Conservation (phyloP, 1,140 invertebrate species). For the Potamilus streckersoni region DNA sequence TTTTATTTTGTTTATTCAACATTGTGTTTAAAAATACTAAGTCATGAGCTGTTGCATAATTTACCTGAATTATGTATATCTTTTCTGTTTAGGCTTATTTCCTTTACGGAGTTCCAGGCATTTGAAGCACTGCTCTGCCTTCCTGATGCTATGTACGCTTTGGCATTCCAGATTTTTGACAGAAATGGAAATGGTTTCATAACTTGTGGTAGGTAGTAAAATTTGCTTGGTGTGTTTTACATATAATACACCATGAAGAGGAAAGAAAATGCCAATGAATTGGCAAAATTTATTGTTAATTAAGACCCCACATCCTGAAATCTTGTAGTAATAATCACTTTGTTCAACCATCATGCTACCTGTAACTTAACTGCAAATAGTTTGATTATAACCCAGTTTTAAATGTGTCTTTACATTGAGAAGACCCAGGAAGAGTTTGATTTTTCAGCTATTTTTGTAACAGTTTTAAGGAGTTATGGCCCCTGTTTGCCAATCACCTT, state of each 20-base stretch:
- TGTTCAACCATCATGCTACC: no score
- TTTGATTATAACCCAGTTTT: no score
- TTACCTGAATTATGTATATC: constrained; percentile 1
- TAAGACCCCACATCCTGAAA: no score
- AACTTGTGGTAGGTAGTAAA: constrained; percentile 83
- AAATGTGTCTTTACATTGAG: no score
- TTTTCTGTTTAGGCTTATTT: constrained; percentile 78
- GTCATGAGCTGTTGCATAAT: constrained; percentile 21
- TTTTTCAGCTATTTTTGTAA: no score
- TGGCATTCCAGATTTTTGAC: constrained; percentile 99
- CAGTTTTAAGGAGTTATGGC: no score
- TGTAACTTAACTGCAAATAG: no score
- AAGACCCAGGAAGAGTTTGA: no score
- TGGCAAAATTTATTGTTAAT: not conserved
- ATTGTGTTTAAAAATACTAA: not conserved
- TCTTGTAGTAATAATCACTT: no score
- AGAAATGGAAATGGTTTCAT: constrained; percentile 97
- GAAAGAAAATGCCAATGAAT: not conserved
- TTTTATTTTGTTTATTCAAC: not conserved
- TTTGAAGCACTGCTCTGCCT: constrained; percentile 97
- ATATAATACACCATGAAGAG: not conserved
- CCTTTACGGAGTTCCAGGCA: constrained; percentile 97
- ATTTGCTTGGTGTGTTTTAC: not conserved
- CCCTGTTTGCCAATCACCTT: no score
- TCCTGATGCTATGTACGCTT: constrained; percentile 97